A percentile compares a stretch with the other conserved stretches of the same genome.
phyloP scores from a whole-genome alignment of 2,888 invertebrate species.

The Drosophila maculinotata region DNA sequence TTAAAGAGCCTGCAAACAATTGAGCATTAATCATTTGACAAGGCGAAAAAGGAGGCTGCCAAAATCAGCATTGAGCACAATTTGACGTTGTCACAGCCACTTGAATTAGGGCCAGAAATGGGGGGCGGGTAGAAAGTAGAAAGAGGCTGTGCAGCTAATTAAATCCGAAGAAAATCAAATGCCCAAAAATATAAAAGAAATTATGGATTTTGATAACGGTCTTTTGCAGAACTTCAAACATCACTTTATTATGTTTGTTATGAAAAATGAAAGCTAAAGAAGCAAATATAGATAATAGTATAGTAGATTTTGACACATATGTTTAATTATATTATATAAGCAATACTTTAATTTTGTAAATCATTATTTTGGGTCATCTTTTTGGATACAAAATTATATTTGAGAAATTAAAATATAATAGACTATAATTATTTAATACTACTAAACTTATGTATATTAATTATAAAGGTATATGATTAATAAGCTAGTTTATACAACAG shows the following conservation, averaged over 20 bases:
- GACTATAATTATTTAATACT: too few relatives aligned
- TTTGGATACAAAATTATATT: too few relatives aligned
- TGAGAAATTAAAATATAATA: too few relatives aligned
- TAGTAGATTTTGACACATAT: too few relatives aligned
- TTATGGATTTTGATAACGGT: neutral
- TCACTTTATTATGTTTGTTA: neutral
- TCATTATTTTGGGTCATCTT: too few relatives aligned
- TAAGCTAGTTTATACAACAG: too few relatives aligned
- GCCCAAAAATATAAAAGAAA: neutral
- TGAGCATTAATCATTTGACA: constrained; percentile 67
- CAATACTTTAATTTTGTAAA: too few relatives aligned
- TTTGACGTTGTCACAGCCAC: constrained; percentile 21
- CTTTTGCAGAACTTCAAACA: neutral
- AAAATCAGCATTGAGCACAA: constrained; percentile 29
- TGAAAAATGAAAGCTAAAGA: neutral
- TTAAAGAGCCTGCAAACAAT: constrained; percentile 68
- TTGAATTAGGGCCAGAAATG: constrained; percentile 7
- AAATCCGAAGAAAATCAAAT: constrained; percentile 22
- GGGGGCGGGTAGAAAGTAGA: neutral
- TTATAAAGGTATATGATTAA: too few relatives aligned
- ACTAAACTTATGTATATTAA: too few relatives aligned
- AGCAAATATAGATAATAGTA: too few relatives aligned
- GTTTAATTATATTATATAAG: too few relatives aligned
- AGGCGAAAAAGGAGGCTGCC: constrained; percentile 26
- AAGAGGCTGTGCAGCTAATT: neutral